Base-by-base conservation (phyloP, 1,140 invertebrate species). In the Micrasema longulum region DNA sequence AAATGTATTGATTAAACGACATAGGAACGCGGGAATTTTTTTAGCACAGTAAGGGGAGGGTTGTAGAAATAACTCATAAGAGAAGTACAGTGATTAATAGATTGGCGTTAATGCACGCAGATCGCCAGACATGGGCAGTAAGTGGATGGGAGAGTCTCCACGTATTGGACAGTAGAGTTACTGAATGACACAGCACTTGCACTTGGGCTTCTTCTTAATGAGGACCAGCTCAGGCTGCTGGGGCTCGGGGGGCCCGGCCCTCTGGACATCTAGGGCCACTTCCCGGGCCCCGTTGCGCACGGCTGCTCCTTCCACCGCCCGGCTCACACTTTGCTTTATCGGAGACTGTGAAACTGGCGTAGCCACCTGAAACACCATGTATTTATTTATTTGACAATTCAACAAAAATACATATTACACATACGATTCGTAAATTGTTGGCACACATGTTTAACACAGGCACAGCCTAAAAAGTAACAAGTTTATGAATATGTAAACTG, bases 161-260 rank as follows among this genome's bases (percentile, higher is more conserved):
- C n/a, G n/a, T n/a, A n/a, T n/a, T n/a, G n/a, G n/a, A n/a, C 26
- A 9, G 41, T 31, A n/a, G 14, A 47, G 62, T 89, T 93, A 95
- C 88, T 95, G 93, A 79, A 95, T 89, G 72, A 93, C 91, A 85
- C 94, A 96, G 87, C 93, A 95, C 82, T 93, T 91, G 88, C 93
- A 95, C 85, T 93, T 95, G 81, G 91, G 92, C 84, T 95, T 95
- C 87, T 95, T 95, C 86, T 95, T 95, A 76, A 95, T 88, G 77
- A 91, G 91, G 69, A 95, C 91, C 80, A 93, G 92, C 80, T 95
- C 93, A 20, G 93, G 91, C 80, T 93, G 92, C 76, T 88, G 89
- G 57, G 91, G 91, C 79, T 93, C 92, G 71, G 88, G 88, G 0
- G 91, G 89, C 31, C 90, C 90, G 16, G 88, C 88, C 79, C 90